A percentile compares a stretch with the other conserved stretches of the same genome.
Evolutionary conservation across 2,113 vertebrate genomes (phyloP).

Genomic region (Sebastes fasciatus): DNA sequence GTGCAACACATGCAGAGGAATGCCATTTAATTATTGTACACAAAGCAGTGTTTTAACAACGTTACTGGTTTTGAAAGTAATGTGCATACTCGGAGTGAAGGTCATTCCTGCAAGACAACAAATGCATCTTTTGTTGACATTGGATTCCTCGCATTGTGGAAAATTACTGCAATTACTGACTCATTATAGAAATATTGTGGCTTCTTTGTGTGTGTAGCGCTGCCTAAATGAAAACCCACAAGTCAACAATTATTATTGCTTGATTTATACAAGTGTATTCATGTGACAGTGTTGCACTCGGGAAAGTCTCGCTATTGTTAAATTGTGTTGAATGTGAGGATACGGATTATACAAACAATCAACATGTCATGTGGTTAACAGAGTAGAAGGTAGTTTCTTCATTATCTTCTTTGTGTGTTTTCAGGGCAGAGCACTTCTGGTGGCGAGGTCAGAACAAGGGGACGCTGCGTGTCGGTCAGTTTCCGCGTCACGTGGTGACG

Average conservation of each 20-base stretch:
- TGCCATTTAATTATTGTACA: neutral
- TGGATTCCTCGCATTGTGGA: constrained; percentile 38
- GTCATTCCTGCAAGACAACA: neutral
- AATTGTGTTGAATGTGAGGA: neutral
- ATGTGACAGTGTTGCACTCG: constrained; percentile 2
- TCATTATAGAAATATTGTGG: neutral
- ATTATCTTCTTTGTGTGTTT: constrained; percentile 5
- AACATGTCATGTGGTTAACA: neutral
- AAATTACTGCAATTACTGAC: constrained; percentile 39
- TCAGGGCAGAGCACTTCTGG: constrained; percentile 98
- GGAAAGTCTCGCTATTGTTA: neutral
- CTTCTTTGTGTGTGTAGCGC: neutral
- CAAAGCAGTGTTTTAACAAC: constrained; percentile 2
- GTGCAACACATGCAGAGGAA: neutral
- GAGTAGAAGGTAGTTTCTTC: neutral
- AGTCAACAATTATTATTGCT: neutral
- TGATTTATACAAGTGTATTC: neutral
- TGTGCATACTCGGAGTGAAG: neutral
- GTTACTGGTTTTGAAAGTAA: neutral
- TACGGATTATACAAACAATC: neutral
- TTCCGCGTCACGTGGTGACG: constrained; percentile 96
- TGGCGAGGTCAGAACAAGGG: constrained; percentile 98
- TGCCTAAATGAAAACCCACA: neutral
- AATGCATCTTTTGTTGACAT: constrained; percentile 37
- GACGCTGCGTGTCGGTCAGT: constrained; percentile 94